Evolutionary conservation across 2,113 vertebrate genomes (phyloP).

Genomic region (Smithornis capensis): DNA sequence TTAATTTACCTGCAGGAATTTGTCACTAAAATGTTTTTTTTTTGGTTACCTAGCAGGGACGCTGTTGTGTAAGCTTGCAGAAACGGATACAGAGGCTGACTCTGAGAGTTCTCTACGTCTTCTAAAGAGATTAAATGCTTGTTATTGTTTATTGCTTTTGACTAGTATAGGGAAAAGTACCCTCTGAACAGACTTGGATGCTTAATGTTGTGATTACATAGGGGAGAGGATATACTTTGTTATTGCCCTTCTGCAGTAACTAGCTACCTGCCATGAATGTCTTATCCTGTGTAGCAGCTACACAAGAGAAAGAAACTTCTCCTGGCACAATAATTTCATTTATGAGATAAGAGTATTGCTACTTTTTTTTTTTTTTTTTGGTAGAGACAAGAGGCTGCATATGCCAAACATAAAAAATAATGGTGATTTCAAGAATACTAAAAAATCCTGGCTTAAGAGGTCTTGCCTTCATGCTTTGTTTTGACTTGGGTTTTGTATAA

Average conservation of each 20-base stretch:
- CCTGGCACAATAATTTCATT: background rate
- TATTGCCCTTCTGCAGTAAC: background rate
- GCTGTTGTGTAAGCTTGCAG: background rate
- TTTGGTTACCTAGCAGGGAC: background rate
- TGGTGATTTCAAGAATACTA: background rate
- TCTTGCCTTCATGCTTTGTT: background rate
- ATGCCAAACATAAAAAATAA: background rate
- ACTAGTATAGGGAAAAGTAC: background rate
- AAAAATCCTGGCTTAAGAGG: background rate
- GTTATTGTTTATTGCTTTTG: background rate
- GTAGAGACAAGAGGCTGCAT: background rate
- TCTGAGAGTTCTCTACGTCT: background rate
- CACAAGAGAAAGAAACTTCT: background rate
- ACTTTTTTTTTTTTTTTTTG: background rate
- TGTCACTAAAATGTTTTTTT: background rate
- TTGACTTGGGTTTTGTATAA: background rate
- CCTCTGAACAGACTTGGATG: background rate
- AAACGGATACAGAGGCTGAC: background rate
- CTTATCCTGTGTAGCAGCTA: background rate
- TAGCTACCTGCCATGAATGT: rapidly evolving
- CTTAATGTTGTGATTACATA: background rate
- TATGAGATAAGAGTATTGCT: background rate
- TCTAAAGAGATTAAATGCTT: background rate
- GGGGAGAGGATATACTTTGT: background rate
- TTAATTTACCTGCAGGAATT: background rate